Percentiles rank a stretch among this genome's conserved stretches.
phyloP scores from a whole-genome alignment of 2,797 vertebrate genomes.

The Passerculus sandwichensis region DNA sequence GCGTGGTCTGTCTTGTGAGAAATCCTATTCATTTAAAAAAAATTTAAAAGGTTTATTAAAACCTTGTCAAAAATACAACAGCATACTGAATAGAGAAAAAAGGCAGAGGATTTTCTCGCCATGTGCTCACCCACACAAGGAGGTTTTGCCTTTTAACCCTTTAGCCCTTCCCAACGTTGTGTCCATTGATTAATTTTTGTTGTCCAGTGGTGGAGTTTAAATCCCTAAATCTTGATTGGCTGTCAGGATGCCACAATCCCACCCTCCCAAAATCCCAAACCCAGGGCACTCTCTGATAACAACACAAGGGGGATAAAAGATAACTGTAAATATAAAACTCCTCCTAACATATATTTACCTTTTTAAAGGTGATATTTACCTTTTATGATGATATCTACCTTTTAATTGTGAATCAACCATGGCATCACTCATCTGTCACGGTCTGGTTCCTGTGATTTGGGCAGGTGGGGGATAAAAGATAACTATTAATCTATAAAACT shows the following conservation, averaged over 20 bases:
- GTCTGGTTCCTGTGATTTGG: no score
- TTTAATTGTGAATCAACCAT: no score
- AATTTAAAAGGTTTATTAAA: neutral
- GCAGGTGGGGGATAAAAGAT: no score
- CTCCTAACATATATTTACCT: no score
- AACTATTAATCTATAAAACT: no score
- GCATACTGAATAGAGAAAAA: neutral
- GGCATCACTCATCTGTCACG: no score
- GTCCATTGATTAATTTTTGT: no score
- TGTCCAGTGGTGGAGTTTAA: neutral
- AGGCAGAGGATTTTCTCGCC: neutral
- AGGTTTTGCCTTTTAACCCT: neutral
- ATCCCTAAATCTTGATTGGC: neutral
- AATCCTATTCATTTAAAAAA: neutral
- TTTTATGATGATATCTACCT: no score
- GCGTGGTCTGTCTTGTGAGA: rapidly evolving
- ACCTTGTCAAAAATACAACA: neutral
- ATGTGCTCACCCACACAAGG: neutral
- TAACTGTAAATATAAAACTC: no score
- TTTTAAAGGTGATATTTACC: no score
- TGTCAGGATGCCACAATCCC: neutral
- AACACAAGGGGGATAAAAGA: no score
- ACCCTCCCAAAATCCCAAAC: neutral
- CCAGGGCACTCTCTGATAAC: no score
- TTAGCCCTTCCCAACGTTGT: neutral